Percentiles rank a stretch among this genome's conserved stretches.
These are phyloP conservation scores for Mylabris phalerata DNA, from an alignment of 1,140 invertebrate species.

Conservation along the genomic window DNA sequence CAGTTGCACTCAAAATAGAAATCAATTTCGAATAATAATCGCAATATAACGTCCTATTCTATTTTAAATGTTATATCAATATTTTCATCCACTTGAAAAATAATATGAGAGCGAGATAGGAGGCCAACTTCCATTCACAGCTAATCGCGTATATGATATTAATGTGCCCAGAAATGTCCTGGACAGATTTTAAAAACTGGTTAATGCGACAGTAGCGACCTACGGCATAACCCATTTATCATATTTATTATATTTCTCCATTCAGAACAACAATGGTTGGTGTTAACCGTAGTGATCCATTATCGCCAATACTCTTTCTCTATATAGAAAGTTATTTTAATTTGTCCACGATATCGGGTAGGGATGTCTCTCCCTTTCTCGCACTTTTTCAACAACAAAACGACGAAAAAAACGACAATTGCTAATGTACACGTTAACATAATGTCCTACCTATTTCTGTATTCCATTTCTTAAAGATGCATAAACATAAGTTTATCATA, in stretches of 20 bases:
- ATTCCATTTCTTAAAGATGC: constrained; percentile 7
- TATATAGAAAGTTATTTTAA: not conserved
- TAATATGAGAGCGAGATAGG: not conserved
- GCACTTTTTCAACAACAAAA: too few relatives aligned
- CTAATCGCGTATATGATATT: constrained; percentile 41
- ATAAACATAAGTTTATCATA: constrained; percentile 32
- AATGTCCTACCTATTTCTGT: too few relatives aligned
- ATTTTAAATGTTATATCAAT: constrained; percentile 12
- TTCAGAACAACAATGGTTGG: constrained; percentile 32
- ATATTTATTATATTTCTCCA: constrained; percentile 34
- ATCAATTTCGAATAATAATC: constrained; percentile 23
- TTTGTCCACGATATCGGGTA: not conserved
- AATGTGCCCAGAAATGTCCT: constrained; percentile 38
- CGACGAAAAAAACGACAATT: too few relatives aligned
- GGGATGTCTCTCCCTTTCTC: too few relatives aligned
- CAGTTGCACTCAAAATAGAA: constrained; percentile 32
- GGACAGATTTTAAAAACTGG: constrained; percentile 38
- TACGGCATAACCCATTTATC: constrained; percentile 34
- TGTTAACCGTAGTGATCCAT: constrained; percentile 35
- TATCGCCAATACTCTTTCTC: constrained; percentile 20
- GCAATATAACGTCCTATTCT: not conserved
- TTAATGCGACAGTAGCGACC: constrained; percentile 39
- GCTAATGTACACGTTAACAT: too few relatives aligned
- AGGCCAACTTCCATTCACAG: constrained; percentile 33
- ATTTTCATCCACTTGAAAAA: constrained; percentile 30